Evolutionary conservation across 2,113 vertebrate species (phyloP).

Genomic region (Pseudonaja textilis): DNA sequence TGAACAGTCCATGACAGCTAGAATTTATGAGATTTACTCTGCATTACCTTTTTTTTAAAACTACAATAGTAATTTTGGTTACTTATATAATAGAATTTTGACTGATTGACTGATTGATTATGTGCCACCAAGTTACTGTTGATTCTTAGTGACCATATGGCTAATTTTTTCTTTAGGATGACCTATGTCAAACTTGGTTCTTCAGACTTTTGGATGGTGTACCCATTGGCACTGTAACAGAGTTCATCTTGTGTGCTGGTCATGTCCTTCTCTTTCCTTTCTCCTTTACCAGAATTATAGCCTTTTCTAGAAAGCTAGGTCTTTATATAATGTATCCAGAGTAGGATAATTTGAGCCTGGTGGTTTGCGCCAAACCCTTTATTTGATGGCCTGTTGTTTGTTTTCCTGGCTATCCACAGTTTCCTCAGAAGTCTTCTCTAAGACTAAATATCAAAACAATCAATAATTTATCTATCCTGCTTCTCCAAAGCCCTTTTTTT

Average conservation of each 20-base stretch:
- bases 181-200: not conserved
- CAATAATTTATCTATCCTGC: not conserved
- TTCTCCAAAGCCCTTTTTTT: not conserved
- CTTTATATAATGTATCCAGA: not conserved
- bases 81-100: not conserved
- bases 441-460: not conserved
- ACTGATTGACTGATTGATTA: not conserved
- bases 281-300: not conserved
- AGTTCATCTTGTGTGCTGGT: not conserved
- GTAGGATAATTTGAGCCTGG: not conserved
- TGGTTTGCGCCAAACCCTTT: not conserved
- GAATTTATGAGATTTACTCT: not conserved
- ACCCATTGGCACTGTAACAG: not conserved
- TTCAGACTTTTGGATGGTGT: not conserved
- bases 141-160: not conserved
- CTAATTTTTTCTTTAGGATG: not conserved
- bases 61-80: not conserved
- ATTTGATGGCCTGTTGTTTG: not conserved
- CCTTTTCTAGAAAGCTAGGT: not conserved
- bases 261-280: not conserved
- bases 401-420: not conserved
- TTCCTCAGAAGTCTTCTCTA: not conserved
- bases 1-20: not conserved
- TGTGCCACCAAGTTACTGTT: not conserved
- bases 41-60: not conserved